Conservation (phyloP, 2,113 vertebrate genomes). For the Prolemur simus region DNA sequence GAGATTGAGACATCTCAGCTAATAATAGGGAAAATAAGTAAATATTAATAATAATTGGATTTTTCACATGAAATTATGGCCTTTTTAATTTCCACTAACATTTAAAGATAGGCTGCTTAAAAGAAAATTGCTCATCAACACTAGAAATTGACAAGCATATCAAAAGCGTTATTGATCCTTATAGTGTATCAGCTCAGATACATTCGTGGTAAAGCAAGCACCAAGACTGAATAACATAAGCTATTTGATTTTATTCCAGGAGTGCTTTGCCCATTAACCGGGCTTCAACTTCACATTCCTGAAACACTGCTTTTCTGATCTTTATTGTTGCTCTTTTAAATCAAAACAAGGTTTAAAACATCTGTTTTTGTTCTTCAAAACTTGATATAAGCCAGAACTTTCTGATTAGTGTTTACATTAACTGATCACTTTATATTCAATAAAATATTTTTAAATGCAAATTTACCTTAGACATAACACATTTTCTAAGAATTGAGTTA, state of each 20-base stretch:
- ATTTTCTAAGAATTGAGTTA: conserved; percentile 16
- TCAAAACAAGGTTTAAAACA: conserved; percentile 52
- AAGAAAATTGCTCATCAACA: conserved; percentile 53
- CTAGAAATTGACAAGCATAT: conserved; percentile 52
- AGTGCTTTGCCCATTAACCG: neutral
- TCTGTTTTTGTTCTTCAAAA: conserved; percentile 50
- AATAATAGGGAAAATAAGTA: conserved; percentile 12
- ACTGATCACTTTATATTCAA: conserved; percentile 14
- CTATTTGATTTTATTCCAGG: conserved; percentile 24
- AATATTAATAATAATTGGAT: neutral
- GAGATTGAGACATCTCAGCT: neutral
- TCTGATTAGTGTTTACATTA: conserved; percentile 43
- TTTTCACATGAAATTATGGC: neutral
- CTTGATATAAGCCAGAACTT: conserved; percentile 38
- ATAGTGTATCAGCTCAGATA: neutral
- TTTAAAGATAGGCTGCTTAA: conserved; percentile 15
- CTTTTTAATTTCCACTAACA: neutral
- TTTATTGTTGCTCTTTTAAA: conserved; percentile 8
- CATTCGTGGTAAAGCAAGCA: neutral
- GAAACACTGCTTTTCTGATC: conserved; percentile 19
- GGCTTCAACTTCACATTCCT: conserved; percentile 47
- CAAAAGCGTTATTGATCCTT: conserved; percentile 52
- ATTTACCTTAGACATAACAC: neutral
- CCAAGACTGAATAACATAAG: conserved; percentile 32
- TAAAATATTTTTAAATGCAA: conserved; percentile 32